Base-by-base conservation (phyloP, 2,113 vertebrate species). In the Eptesicus fuscus region DNA sequence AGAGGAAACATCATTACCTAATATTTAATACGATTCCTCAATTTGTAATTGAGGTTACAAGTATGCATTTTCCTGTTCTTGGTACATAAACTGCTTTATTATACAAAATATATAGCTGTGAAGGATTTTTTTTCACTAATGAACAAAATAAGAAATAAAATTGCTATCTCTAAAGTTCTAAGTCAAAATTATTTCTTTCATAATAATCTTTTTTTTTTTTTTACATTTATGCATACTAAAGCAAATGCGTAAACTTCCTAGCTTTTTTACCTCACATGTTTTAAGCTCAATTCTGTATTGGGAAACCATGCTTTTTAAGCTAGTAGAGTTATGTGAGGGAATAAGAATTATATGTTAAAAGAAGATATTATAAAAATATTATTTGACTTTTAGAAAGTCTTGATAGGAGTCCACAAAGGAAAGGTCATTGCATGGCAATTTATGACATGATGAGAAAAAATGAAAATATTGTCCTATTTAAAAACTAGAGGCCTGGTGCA, bases 1-100 rank as follows among this genome's bases (percentile, higher is more conserved):
- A 92, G 95, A 89, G 91, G 69, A 59, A 97, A 97, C 96, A 93
- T 90, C 83, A 95, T 79, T 95, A 95, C 85, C 96, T 97, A 98
- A 91, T 90, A 97, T 97, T 98, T 97, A 95, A 97, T 96, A 94
- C 0, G 97, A 88, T 96, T 96, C 95, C 63, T 98, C 84, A 98
- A 90, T 93, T 97, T 96, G 98, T 97, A 96, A 87, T 96, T 96
- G 97, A 97, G 93, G 40, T 92, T 87, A 74, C 95, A 96, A 95
- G 56, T 79, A 85, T 88, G 95, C 63, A 97, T 94, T 87, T 98
- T 98, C 94, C 93, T 96, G 70, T 96, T 97, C 82, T 96, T 56
- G 28, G 84, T 91, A 65, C 65, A 94, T 35, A 84, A 95, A 63
- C 20, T 30, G 92, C 5, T 82, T 80, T 37, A 61, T 79, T 53